A percentile compares a stretch with the other conserved stretches of the same genome.
phyloP scores from a whole-genome alignment of 2,888 invertebrate genomes.

The Bruchidius siliquastri region DNA sequence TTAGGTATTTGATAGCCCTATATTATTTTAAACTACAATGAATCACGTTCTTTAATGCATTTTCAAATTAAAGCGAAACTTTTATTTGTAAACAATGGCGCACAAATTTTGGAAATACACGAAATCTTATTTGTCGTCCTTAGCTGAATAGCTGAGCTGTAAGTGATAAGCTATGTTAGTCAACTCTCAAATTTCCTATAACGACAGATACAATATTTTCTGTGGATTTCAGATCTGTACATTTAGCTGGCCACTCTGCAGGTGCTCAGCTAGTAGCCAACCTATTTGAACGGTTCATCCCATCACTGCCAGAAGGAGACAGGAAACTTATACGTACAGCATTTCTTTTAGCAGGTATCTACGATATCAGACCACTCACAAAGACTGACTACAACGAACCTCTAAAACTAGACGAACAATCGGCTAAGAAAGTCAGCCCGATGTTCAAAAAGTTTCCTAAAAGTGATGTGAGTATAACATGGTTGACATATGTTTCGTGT shows the following conservation, averaged over 20 bases:
- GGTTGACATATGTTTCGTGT: too few species aligned
- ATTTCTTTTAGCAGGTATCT: conserved; percentile 73
- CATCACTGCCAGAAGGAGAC: conserved; percentile 29
- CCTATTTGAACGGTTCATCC: conserved; percentile 51
- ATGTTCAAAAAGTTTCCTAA: conserved; percentile 16
- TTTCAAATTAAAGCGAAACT: too few species aligned
- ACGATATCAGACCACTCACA: conserved; percentile 66
- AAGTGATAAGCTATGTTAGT: not conserved
- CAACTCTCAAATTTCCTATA: too few species aligned
- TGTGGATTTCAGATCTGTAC: conserved; percentile 57
- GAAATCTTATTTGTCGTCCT: too few species aligned
- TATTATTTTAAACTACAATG: too few species aligned
- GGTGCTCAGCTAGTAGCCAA: conserved; percentile 75
- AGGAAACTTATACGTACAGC: conserved; percentile 55
- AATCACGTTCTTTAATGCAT: too few species aligned
- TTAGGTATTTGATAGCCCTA: not conserved
- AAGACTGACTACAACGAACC: conserved; percentile 63
- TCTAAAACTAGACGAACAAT: conserved; percentile 57
- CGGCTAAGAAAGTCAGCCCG: conserved; percentile 50
- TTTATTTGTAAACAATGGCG: too few species aligned
- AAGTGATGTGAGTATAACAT: conserved; percentile 26
- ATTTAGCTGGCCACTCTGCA: conserved; percentile 79
- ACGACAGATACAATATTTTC: too few species aligned
- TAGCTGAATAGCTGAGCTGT: too few species aligned
- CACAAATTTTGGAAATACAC: too few species aligned